These are phyloP conservation scores for Cebidichthys violaceus DNA, from an alignment of 2,113 vertebrate genomes.

Conservation along the genomic window DNA sequence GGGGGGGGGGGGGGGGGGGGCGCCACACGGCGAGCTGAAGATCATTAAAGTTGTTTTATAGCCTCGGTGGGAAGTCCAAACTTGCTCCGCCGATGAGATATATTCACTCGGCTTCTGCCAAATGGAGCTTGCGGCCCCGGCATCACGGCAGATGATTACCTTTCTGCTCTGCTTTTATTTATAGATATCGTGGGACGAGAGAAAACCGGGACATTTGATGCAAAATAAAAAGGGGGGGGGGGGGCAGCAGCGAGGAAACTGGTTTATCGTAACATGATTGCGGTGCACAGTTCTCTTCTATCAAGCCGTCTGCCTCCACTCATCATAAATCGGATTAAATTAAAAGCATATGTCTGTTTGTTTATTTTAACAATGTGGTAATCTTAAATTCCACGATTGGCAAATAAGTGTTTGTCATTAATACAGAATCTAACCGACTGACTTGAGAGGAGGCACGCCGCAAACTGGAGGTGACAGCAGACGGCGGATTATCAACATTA, in stretches of 20 bases:
- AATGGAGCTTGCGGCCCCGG: slow-evolving; percentile 58
- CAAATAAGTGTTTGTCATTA: neutral
- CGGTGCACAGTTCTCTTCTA: neutral
- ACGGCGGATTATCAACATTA: neutral
- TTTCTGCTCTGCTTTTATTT: slow-evolving; percentile 62
- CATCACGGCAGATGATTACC: slow-evolving; percentile 64
- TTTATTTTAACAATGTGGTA: neutral
- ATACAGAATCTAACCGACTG: neutral
- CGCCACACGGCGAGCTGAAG: slow-evolving; percentile 41
- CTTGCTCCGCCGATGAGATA: slow-evolving; percentile 63
- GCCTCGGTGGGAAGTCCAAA: slow-evolving; percentile 63
- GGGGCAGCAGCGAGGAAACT: neutral
- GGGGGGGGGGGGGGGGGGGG: slow-evolving; percentile 28
- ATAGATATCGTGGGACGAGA: slow-evolving; percentile 35
- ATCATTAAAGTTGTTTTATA: slow-evolving; percentile 78
- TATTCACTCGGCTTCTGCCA: slow-evolving; percentile 56
- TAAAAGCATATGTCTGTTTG: neutral
- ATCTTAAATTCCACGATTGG: neutral
- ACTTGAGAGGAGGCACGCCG: neutral
- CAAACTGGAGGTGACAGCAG: neutral
- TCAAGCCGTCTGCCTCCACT: neutral
- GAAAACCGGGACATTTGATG: slow-evolving; percentile 14
- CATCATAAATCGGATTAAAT: neutral
- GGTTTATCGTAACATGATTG: slow-evolving; percentile 35
- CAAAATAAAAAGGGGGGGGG: neutral